phyloP scores from a whole-genome alignment of 1,140 invertebrate genomes.

The Drosophila trapezifrons region DNA sequence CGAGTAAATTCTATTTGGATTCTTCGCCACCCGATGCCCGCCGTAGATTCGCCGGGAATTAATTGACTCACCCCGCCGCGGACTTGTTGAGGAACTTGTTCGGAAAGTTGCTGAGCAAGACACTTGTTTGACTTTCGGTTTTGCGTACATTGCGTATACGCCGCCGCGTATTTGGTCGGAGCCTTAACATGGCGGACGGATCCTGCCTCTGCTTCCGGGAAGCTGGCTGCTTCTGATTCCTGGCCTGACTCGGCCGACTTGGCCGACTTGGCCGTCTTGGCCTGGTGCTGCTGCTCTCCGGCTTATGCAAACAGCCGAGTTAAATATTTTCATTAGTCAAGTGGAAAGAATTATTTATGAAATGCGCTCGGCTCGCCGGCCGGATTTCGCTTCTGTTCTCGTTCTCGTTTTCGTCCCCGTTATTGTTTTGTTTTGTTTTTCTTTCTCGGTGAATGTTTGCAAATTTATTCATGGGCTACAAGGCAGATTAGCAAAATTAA shows the following conservation, averaged over 20 bases:
- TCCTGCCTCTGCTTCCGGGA: constrained; percentile 15
- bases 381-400: constrained; percentile 17
- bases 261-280: too few relatives aligned
- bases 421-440: constrained; percentile 33
- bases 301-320: constrained; percentile 68
- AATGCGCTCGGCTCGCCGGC: constrained; percentile 34
- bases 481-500: constrained; percentile 75
- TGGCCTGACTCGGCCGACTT: not conserved
- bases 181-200: constrained; percentile 30
- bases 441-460: constrained; percentile 31
- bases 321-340: constrained; percentile 80
- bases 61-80: constrained; percentile 67
- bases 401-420: constrained; percentile 33
- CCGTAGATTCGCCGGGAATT: constrained; percentile 72
- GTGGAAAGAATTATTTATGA: constrained; percentile 76
- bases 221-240: not conserved
- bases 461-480: constrained; percentile 72
- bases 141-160: constrained; percentile 63
- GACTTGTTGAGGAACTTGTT: constrained; percentile 66
- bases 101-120: constrained; percentile 49
- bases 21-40: constrained; percentile 21
- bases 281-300: too few relatives aligned
- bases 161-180: constrained; percentile 52
- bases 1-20: constrained; percentile 49
- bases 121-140: constrained; percentile 65